A percentile compares a stretch with the other conserved stretches of the same genome.
Evolutionary conservation across 2,113 vertebrate genomes (phyloP).

Genomic region (Oncorhynchus gorbuscha): DNA sequence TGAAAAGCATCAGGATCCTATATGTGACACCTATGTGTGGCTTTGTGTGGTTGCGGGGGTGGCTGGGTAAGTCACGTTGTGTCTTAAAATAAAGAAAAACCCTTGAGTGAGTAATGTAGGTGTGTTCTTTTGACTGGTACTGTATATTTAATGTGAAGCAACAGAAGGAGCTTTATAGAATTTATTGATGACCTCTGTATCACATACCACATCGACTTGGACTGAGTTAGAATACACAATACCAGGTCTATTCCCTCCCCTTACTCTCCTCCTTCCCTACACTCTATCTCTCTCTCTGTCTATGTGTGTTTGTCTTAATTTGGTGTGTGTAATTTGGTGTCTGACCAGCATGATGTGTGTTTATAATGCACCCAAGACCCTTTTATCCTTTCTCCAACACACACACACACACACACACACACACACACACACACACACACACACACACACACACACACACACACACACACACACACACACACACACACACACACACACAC

Average conservation of each 20-base stretch:
- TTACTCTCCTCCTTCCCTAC: not conserved
- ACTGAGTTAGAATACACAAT: conserved; percentile 8
- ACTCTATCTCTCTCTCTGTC: not conserved
- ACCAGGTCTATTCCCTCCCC: not conserved
- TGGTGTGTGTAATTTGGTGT: not conserved
- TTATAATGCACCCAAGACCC: not conserved
- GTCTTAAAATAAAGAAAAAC: not conserved
- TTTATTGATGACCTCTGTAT: conserved; percentile 10
- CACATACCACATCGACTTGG: conserved; percentile 28
- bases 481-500: too few species aligned
- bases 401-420: too few species aligned
- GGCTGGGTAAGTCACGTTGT: not conserved
- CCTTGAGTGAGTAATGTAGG: too few species aligned
- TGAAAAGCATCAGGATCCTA: too few species aligned
- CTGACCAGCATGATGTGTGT: conserved; percentile 21
- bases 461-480: too few species aligned
- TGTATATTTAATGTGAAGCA: not conserved
- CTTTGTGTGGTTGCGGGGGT: not conserved
- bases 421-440: too few species aligned
- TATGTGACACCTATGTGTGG: not conserved
- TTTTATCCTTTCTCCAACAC: not conserved
- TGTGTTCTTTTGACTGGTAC: too few species aligned
- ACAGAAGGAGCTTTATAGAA: not conserved
- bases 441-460: too few species aligned
- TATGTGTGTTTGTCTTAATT: not conserved